Evolutionary conservation across 35 echinoderm and acorn worm genomes (phyloP), one percentile per base, ranked within the genome.

Genomic region (Ptychodera flava): DNA sequence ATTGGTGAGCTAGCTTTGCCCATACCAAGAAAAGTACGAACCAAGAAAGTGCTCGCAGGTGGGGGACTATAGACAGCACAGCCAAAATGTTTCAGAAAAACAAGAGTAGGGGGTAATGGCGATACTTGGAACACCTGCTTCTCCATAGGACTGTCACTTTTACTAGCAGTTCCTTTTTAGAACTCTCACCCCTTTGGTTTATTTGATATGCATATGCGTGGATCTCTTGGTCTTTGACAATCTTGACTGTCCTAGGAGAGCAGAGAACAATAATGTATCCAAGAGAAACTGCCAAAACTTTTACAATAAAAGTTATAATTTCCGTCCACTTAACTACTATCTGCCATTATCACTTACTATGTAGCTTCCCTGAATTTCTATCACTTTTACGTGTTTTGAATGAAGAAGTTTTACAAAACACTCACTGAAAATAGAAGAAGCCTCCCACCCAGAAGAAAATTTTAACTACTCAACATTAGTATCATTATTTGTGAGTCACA

Each of bases 1-100:
- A 94, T 99, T 33, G 96, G 90, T 30, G 96, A 99, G 92, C 96
- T 99, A 16, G 45, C 86, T 83, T 29, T 83, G 36, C 96, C 96
- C 15, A 92, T 99, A 86, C 96, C 96, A 36, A 86, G 96, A 33
- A 99, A 99, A 64, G 83, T 99, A 1, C 80, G 96, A 27, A 84
- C 90, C 53, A 99, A 99, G 88, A 94, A 94, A 37, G 30, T 83
- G 22, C 45, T 64, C 6, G 22, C 45, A 64, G 45, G 45, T 64
- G 45, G 6, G 45, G 45, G 6, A 12, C 22, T 22, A 12, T 64
- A 64, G 22, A n/a, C n/a, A n/a, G n/a, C n/a, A n/a, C n/a, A n/a
- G n/a, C n/a, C n/a, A n/a, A n/a, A n/a, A n/a, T n/a, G n/a, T n/a
- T n/a, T n/a, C n/a, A n/a, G n/a, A 64, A 64, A 64, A 12, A 64